Conservation (phyloP, 2,888 invertebrate species). For the Branchipolynoe longqiensis region DNA sequence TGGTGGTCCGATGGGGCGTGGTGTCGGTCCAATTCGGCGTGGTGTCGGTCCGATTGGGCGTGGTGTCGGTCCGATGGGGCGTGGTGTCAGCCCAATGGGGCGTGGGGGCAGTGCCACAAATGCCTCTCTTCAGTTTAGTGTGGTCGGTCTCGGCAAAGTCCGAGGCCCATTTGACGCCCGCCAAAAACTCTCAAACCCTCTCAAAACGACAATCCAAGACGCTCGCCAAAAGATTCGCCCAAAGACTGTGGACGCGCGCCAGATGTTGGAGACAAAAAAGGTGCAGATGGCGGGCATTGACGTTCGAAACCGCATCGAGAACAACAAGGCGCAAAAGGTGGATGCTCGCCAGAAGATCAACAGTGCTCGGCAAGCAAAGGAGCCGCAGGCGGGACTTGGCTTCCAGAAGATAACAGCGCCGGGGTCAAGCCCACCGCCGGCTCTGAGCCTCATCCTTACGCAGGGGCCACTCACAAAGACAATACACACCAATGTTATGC, state of each 20-base stretch:
- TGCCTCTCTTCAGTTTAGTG: constrained; percentile 31
- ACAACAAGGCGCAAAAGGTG: constrained; percentile 14
- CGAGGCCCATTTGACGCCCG: constrained; percentile 29
- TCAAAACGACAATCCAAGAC: constrained; percentile 32
- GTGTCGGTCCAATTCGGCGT: not conserved
- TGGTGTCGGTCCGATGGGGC: not conserved
- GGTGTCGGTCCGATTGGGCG: not conserved
- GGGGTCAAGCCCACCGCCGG: not conserved
- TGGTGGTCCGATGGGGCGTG: not conserved
- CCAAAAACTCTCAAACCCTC: constrained; percentile 46
- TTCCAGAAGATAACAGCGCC: constrained; percentile 2
- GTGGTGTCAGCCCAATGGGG: not conserved
- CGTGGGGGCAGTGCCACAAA: not conserved
- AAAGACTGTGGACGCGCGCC: constrained; percentile 22
- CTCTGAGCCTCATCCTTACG: not conserved
- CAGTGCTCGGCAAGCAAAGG: not conserved
- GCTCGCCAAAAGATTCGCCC: constrained; percentile 34
- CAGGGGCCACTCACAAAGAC: constrained; percentile 24
- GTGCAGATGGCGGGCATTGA: constrained; percentile 2
- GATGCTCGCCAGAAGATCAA: constrained; percentile 37
- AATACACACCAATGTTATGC: not conserved
- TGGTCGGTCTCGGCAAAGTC: constrained; percentile 39
- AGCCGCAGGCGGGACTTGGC: constrained; percentile 8
- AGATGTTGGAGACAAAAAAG: constrained; percentile 8
- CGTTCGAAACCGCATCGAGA: not conserved